Evolutionary conservation across 2,797 vertebrate genomes (phyloP).

Genomic region (Diplodus puntazzo): DNA sequence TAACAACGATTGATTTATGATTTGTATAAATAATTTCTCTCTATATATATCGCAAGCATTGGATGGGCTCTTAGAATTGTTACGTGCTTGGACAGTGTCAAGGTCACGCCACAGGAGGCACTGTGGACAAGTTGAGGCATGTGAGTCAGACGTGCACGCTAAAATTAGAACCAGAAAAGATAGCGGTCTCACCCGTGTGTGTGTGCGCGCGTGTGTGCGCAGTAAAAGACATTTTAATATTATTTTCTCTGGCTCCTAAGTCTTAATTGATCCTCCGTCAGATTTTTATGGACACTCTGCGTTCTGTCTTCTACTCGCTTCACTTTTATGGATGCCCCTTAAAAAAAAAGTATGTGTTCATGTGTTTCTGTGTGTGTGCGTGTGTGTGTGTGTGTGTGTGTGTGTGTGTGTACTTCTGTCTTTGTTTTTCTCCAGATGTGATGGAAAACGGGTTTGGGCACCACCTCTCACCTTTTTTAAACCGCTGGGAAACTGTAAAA

Average conservation of each 20-base stretch:
- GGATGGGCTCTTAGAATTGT: neutral
- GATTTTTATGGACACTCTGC: constrained; percentile 66
- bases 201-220: neutral
- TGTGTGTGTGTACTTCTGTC: neutral
- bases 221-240: constrained; percentile 39
- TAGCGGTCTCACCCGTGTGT: neutral
- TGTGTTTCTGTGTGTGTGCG: neutral
- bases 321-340: constrained; percentile 59
- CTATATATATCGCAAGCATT: neutral
- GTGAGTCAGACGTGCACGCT: neutral
- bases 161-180: constrained; percentile 8
- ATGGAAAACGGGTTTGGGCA: constrained; percentile 36
- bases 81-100: neutral
- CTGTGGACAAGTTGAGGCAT: neutral
- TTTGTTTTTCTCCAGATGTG: constrained; percentile 1
- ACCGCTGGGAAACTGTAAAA: constrained; percentile 36
- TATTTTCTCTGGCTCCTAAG: constrained; percentile 49
- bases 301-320: constrained; percentile 48
- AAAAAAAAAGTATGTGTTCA: constrained; percentile 57
- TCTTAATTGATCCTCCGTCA: constrained; percentile 73
- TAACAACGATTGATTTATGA: constrained; percentile 12
- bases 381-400: neutral
- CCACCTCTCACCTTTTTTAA: constrained; percentile 22
- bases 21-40: neutral
- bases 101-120: constrained; percentile 13